These are phyloP conservation scores for Camponotus fellah DNA, from an alignment of 2,888 invertebrate genomes.

Conservation along the genomic window DNA sequence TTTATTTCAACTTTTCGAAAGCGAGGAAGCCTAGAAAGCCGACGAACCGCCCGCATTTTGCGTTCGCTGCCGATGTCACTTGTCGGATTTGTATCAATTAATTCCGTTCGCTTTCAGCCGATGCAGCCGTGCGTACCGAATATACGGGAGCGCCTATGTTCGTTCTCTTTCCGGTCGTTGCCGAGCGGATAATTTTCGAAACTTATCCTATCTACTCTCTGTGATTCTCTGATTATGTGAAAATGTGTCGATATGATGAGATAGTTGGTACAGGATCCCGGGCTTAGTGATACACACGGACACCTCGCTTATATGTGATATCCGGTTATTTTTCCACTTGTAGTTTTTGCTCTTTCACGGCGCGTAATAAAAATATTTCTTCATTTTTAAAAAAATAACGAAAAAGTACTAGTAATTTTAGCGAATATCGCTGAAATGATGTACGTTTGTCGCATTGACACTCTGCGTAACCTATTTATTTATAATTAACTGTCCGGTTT, in stretches of 20 bases:
- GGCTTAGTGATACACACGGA: not conserved
- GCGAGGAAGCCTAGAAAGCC: not conserved
- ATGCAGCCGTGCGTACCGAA: conserved; percentile 14
- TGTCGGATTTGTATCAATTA: conserved; percentile 38
- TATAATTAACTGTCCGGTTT: not conserved
- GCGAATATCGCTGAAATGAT: not conserved
- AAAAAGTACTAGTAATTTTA: not conserved
- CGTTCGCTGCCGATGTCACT: not conserved
- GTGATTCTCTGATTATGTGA: not conserved
- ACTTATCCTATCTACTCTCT: not conserved
- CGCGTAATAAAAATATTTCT: conserved; percentile 10
- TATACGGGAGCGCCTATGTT: not conserved
- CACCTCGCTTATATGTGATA: not conserved
- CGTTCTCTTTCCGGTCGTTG: conserved; percentile 4
- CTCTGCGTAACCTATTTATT: not conserved
- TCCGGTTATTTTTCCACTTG: not conserved
- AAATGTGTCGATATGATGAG: not conserved
- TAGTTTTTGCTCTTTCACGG: not conserved
- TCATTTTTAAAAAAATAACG: not conserved
- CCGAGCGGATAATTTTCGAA: not conserved
- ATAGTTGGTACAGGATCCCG: not conserved
- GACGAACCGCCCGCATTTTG: conserved; percentile 13
- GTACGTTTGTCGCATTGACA: not conserved
- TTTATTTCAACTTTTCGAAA: conserved; percentile 9
- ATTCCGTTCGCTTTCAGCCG: conserved; percentile 18